Evolutionary conservation across 2,797 vertebrate genomes (phyloP).

Genomic region (Coregonus suidteri): DNA sequence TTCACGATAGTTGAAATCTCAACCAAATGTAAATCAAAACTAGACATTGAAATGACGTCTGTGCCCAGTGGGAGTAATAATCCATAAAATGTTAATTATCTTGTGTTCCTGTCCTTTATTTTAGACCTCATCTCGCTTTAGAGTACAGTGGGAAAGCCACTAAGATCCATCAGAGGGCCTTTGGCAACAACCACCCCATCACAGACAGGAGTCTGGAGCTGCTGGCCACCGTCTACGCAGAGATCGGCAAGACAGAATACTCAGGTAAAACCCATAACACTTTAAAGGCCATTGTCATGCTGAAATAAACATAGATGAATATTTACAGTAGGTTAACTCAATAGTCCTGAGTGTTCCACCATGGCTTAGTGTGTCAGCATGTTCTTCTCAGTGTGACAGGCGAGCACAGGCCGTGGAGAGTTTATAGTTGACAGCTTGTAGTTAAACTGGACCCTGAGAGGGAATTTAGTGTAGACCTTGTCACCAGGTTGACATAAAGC

Average conservation of each 20-base stretch:
- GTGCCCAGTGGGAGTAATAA: background rate
- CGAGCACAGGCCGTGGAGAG: background rate
- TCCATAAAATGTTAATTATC: conserved; percentile 5
- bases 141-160: conserved; percentile 84
- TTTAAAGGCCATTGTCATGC: conserved; percentile 54
- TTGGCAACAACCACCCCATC: conserved; percentile 79
- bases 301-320: background rate
- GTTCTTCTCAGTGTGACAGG: background rate
- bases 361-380: conserved; percentile 9
- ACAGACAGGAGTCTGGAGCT: conserved; percentile 81
- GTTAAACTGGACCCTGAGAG: background rate
- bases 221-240: conserved; percentile 80
- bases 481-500: conserved; percentile 15
- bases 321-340: background rate
- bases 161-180: conserved; percentile 80
- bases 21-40: too few species aligned
- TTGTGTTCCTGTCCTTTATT: conserved; percentile 29
- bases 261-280: conserved; percentile 74
- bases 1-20: too few species aligned
- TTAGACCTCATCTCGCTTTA: conserved; percentile 80
- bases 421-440: background rate
- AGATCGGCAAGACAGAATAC: conserved; percentile 82
- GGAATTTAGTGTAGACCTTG: background rate
- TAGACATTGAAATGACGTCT: too few species aligned
- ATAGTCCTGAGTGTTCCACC: background rate